Conservation (phyloP, 2,888 invertebrate genomes). For the Heteropelma amictum region DNA sequence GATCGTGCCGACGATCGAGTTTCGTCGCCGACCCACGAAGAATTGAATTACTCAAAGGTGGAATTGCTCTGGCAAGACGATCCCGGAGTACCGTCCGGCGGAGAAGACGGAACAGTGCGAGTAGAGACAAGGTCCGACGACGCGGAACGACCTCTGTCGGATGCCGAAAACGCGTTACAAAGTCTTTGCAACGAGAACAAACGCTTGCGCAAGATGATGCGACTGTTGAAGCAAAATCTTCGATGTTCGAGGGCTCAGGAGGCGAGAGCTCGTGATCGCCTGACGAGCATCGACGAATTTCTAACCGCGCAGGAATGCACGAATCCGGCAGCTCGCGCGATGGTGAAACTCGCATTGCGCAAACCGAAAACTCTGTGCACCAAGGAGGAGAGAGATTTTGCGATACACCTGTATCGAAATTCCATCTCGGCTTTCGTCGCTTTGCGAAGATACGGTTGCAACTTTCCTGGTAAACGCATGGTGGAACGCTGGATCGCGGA, state of each 20-base stretch:
- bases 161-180: not conserved
- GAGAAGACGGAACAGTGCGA: not conserved
- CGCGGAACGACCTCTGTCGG: not conserved
- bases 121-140: not conserved
- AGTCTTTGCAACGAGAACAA: constrained; percentile 29
- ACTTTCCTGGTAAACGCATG: constrained; percentile 45
- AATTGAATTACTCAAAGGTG: too few species aligned
- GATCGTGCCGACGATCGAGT: too few species aligned
- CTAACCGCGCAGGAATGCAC: constrained; percentile 42
- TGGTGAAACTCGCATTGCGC: constrained; percentile 54
- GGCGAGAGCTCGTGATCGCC: too few species aligned
- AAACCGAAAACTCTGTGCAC: constrained; percentile 41
- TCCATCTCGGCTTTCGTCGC: constrained; percentile 28
- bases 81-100: not conserved
- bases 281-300: constrained; percentile 42
- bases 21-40: too few species aligned
- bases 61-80: too few species aligned
- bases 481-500: constrained; percentile 50
- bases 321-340: constrained; percentile 47
- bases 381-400: constrained; percentile 49
- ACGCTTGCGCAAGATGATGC: constrained; percentile 7
- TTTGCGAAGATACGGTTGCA: constrained; percentile 40
- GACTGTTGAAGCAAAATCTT: constrained; percentile 32
- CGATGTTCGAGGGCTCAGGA: constrained; percentile 19
- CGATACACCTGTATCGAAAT: constrained; percentile 40